Base-by-base conservation (phyloP, 2,113 vertebrate genomes). In the Anhinga anhinga region DNA sequence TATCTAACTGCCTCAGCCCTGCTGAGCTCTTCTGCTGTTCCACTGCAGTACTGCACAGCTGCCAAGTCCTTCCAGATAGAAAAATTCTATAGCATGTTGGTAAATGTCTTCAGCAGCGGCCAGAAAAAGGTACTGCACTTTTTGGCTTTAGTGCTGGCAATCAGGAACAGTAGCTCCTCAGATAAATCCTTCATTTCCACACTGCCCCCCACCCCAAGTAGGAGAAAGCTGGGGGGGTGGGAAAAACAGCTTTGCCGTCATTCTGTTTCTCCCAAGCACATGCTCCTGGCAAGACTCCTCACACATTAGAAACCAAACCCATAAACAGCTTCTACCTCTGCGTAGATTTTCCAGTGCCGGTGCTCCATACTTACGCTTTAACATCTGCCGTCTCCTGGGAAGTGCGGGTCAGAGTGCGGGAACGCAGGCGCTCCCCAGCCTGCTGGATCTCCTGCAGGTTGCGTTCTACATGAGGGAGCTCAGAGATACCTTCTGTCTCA, bases 371-470 rank as follows among this genome's bases (percentile, higher is more conserved):
- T 99, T 95, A 99, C 99, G 99, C 99, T 97, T 99, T 99, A 11
- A 99, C 99, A 22, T 99, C 99, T 1, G 99, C 99, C 0, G 99
- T 99, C 97, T 99, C 99, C 97, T 99, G 99, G 3, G 99, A 99
- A 1, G 99, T 99, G 81, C 99, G 99, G 56, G 99, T 99, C 90
- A 99, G 98, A 2, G 99, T 99, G 71, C 99, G 98, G 25, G 99
- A 99, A 18, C 99, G 98, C 80, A 99, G 98, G 38, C 99, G 98
- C 97, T 99, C 99, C 5, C 99, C 99, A 0, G 98, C 99, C 97
- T 99, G 99, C 97, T 99, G 99, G 96, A 99, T 99, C 98, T 99
- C 99, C 98, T 98, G 99, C 30, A 99, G 98, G 97, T 99, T 99
- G 67, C 99, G 98, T 59, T 99, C 99, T 1, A 99, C 99, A 2